Percentiles rank a stretch among this genome's conserved stretches.
Evolutionary conservation across 2,888 invertebrate genomes (phyloP).

Genomic region (Rapana venosa): DNA sequence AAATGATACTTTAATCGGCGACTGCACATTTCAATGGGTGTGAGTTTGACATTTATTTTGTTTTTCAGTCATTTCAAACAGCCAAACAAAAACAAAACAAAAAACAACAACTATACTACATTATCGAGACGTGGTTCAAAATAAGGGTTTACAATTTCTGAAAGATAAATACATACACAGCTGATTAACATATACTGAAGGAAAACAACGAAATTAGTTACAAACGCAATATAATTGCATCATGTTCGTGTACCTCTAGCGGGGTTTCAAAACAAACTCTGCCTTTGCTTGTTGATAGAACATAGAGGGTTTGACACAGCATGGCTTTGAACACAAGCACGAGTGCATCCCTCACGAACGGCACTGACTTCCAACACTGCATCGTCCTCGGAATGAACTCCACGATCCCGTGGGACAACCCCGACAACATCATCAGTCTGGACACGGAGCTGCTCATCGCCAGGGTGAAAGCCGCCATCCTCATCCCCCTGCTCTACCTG

Average conservation of each 20-base stretch:
- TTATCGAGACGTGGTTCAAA: too few relatives aligned
- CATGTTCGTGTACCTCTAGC: not conserved
- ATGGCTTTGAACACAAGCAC: not conserved
- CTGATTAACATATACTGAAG: not conserved
- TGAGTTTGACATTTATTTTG: too few relatives aligned
- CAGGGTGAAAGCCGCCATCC: not conserved
- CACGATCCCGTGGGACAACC: conserved; percentile 7
- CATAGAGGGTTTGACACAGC: not conserved
- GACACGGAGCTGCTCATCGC: not conserved
- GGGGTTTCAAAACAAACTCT: not conserved
- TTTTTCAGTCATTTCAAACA: too few relatives aligned
- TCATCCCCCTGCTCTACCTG: not conserved
- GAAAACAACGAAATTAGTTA: not conserved
- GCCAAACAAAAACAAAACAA: too few relatives aligned
- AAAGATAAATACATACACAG: too few relatives aligned
- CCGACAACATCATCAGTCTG: not conserved
- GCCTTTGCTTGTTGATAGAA: not conserved
- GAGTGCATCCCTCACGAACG: not conserved
- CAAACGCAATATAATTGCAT: not conserved
- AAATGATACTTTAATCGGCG: too few relatives aligned
- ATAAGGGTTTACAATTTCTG: too few relatives aligned
- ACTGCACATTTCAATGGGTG: too few relatives aligned
- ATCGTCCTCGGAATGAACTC: not conserved
- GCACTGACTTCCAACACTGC: not conserved
- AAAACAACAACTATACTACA: too few relatives aligned